Evolutionary conservation across 1,140 invertebrate genomes (phyloP), one percentile per base, ranked within the genome.

Genomic region (Neoseiulus cucumeris): DNA sequence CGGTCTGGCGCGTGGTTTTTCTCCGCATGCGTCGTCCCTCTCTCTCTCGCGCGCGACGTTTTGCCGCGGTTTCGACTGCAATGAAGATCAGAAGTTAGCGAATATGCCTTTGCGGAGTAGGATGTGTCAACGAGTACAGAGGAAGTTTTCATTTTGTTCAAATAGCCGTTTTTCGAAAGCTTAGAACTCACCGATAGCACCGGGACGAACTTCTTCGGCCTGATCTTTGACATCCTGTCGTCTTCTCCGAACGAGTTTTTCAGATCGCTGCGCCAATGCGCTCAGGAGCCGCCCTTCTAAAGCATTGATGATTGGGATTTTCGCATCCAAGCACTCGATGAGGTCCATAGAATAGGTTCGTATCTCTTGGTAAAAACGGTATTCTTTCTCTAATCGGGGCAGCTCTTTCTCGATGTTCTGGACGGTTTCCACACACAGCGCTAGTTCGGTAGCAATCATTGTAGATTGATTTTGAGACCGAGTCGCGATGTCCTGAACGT

Each of bases 341-440:
- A 94, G 85, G 83, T 95, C 91, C 73, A 86, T 88, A 75, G 95
- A 84, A 84, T 93, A 97, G 75, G 89, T 87, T 77, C 89, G 84
- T 73, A 91, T 84, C 80, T 92, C 88, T 83, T 95, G 91, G 81
- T 92, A 94, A 78, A 92, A 90, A 74, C 82, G 81, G 81, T 90
- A 95, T 73, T 83, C 82, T 69, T 82, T 79, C 69, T 83, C 86
- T 70, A 86, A 82, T 69, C 78, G 78, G 47, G 83, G 85, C 66
- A 79, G 84, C 70, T 81, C 80, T 66, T 77, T 76, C 74, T 80
- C 81, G 64, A 81, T 77, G 65, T 80, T 79, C 39, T 81, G 75
- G 68, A 84, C 76, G 71, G 85, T 83, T 47, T 80, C 74, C 64
- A 80, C 73, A n/a, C 84, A 76, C 68, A 82, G 77, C 51, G 78